Conservation (phyloP, 1,140 invertebrate species). For the Oppia nitens region DNA sequence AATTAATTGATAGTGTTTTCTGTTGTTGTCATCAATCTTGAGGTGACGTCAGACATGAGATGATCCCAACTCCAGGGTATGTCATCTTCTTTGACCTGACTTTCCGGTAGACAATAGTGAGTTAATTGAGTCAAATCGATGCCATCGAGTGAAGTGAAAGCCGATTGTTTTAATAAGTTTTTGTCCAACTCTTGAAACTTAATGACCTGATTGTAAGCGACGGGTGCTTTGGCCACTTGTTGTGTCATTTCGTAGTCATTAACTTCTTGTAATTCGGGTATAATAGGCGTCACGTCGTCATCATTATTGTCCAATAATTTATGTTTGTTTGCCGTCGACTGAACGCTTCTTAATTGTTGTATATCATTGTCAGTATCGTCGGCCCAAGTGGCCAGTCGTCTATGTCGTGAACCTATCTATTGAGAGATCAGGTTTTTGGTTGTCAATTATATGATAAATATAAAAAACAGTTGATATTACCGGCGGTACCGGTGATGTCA, state of each 20-base stretch:
- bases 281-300: conserved; percentile 1
- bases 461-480: not conserved
- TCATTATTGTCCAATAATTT: conserved; percentile 2
- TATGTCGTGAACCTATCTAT: not conserved
- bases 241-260: conserved; percentile 6
- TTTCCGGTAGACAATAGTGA: not conserved
- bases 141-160: not conserved
- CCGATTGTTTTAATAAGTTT: conserved; percentile 3
- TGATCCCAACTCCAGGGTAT: conserved; percentile 7
- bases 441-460: not conserved
- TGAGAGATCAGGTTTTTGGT: no score
- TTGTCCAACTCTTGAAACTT: conserved; percentile 8
- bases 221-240: conserved; percentile 9
- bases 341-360: not conserved
- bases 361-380: not conserved
- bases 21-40: not conserved
- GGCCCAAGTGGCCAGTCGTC: not conserved
- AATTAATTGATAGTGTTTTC: no score
- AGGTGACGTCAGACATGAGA: conserved; percentile 11
- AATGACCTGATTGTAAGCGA: not conserved
- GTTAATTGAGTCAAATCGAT: conserved; percentile 6
- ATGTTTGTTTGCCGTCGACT: not conserved
- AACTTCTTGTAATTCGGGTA: conserved; percentile 12
- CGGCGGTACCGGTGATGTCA: not conserved
- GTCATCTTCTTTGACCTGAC: conserved; percentile 6